phyloP scores from a whole-genome alignment of 2,797 vertebrate genomes.

The Eidolon dupreanum region DNA sequence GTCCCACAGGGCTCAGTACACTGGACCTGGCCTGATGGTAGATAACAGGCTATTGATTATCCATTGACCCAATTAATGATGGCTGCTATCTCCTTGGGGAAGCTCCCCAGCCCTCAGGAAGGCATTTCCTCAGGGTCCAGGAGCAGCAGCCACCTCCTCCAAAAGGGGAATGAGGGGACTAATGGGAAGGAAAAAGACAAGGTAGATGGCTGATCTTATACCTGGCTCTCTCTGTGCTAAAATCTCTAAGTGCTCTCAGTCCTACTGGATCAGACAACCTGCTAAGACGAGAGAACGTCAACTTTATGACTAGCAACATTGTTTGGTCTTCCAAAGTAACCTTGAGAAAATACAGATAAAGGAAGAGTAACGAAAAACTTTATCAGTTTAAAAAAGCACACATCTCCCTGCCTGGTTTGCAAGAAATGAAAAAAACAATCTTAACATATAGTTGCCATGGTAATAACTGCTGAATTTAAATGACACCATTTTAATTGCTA shows the following conservation, averaged over 20 bases:
- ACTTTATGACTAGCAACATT: constrained; percentile 36
- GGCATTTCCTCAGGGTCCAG: background rate
- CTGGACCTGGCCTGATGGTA: too few species aligned
- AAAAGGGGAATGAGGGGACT: background rate
- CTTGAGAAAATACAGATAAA: constrained; percentile 65
- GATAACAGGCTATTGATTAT: too few species aligned
- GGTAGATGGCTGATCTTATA: background rate
- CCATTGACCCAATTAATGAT: background rate
- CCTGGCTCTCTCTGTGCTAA: background rate
- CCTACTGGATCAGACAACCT: background rate
- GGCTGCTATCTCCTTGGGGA: background rate
- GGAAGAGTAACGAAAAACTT: constrained; percentile 1
- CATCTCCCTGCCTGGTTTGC: constrained; percentile 5
- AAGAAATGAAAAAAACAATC: constrained; percentile 13
- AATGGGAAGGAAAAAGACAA: background rate
- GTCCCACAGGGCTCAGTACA: background rate
- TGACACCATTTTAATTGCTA: constrained; percentile 40
- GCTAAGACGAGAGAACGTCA: background rate
- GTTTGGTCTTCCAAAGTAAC: constrained; percentile 47
- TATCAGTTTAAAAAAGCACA: constrained; percentile 24
- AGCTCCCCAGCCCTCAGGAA: background rate
- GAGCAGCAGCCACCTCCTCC: background rate
- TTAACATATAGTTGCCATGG: background rate
- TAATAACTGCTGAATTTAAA: constrained; percentile 4
- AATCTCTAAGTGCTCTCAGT: background rate